Evolutionary conservation across 2,888 invertebrate genomes (phyloP).

Genomic region (Pseudococcus viburni): DNA sequence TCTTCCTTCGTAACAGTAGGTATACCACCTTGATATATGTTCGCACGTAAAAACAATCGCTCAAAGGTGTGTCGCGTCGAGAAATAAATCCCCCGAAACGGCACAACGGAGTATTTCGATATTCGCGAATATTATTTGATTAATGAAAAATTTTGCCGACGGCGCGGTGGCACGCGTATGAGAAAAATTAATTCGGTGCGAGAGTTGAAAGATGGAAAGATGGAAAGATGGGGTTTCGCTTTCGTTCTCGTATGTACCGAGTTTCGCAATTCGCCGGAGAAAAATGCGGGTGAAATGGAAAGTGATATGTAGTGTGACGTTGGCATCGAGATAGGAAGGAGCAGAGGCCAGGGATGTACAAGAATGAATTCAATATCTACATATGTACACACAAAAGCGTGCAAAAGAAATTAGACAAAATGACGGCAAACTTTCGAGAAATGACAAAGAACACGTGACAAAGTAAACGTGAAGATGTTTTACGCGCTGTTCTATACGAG

Average conservation of each 20-base stretch:
- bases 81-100: not conserved
- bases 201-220: constrained; percentile 18
- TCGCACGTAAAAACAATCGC: not conserved
- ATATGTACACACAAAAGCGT: constrained; percentile 42
- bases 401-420: constrained; percentile 44
- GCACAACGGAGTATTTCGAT: not conserved
- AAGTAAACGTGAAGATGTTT: constrained; percentile 31
- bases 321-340: not conserved
- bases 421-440: constrained; percentile 36
- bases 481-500: not conserved
- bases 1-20: not conserved
- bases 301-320: constrained; percentile 38
- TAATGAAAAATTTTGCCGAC: constrained; percentile 1
- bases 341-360: not conserved
- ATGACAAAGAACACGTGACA: constrained; percentile 42
- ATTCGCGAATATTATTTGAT: constrained; percentile 20
- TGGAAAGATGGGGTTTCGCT: not conserved
- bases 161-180: not conserved
- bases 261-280: not conserved
- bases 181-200: not conserved
- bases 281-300: constrained; percentile 4
- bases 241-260: not conserved
- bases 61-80: not conserved
- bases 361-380: constrained; percentile 43
- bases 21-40: not conserved